A percentile compares a stretch with the other conserved stretches of the same genome.
Conservation (phyloP, 2,888 invertebrate genomes). For the Rhamnusium bicolor region DNA sequence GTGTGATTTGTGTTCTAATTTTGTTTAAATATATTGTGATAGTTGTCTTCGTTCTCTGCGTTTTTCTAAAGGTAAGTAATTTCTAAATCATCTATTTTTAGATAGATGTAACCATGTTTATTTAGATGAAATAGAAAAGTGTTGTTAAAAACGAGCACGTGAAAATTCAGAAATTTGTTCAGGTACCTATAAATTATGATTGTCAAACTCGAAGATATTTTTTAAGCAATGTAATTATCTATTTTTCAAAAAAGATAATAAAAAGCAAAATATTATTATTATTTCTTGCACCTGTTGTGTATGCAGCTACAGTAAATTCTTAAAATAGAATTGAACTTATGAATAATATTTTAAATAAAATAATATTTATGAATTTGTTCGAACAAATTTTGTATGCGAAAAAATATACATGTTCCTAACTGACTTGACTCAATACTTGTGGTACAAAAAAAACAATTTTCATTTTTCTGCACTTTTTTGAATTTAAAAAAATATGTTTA, state of each 20-base stretch:
- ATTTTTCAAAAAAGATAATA: not conserved
- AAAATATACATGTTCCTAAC: too few species aligned
- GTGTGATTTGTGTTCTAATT: slow-evolving; percentile 17
- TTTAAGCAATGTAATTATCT: not conserved
- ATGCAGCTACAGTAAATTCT: not conserved
- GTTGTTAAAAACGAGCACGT: not conserved
- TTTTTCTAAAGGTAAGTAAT: not conserved
- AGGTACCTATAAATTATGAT: not conserved
- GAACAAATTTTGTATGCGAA: too few species aligned
- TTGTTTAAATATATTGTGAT: not conserved
- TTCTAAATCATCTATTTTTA: not conserved
- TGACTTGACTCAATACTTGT: too few species aligned
- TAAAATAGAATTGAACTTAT: not conserved
- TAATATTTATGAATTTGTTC: too few species aligned
- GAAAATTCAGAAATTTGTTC: not conserved
- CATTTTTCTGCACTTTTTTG: too few species aligned
- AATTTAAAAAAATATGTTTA: too few species aligned
- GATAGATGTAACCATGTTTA: not conserved
- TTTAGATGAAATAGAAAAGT: not conserved
- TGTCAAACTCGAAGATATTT: not conserved
- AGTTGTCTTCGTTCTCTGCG: not conserved
- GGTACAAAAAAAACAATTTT: too few species aligned
- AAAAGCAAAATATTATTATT: too few species aligned
- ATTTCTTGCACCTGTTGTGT: not conserved
- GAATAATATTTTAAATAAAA: too few species aligned